phyloP scores from a whole-genome alignment of 2,888 invertebrate genomes.

The Noctua pronuba region DNA sequence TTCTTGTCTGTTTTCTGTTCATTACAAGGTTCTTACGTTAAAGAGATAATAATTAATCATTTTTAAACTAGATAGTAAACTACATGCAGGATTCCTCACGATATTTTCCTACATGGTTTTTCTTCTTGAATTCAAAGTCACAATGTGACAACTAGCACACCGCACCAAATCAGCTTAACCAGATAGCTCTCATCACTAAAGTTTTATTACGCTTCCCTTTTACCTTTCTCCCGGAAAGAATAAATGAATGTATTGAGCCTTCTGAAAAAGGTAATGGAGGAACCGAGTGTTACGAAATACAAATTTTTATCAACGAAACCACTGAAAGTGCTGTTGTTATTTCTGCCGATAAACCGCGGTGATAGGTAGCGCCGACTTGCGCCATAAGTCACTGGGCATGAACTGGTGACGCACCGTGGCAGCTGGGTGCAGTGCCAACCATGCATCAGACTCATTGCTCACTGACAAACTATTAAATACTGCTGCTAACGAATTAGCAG shows the following conservation, averaged over 20 bases:
- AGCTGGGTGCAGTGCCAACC: conserved; percentile 41
- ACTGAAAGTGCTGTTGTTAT: conserved; percentile 17
- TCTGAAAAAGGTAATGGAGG: neutral
- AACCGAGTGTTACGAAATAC: neutral
- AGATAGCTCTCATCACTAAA: neutral
- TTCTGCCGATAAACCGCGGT: conserved; percentile 4
- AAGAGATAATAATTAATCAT: neutral
- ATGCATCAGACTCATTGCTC: conserved; percentile 18
- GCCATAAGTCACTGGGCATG: conserved; percentile 31
- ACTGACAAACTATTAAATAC: conserved; percentile 38
- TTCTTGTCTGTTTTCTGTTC: conserved; percentile 15
- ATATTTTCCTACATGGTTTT: neutral
- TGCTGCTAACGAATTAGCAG: conserved; percentile 20
- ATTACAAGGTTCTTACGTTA: neutral
- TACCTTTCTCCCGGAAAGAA: neutral
- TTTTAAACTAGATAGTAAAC: neutral
- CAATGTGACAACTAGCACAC: too few relatives aligned
- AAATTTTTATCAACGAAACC: neutral
- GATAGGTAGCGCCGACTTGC: conserved; percentile 22
- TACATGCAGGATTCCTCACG: neutral
- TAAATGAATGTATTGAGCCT: neutral
- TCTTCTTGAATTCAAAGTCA: too few relatives aligned
- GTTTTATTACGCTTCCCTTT: neutral
- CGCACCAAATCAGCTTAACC: too few relatives aligned
- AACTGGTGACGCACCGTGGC: conserved; percentile 22